Evolutionary conservation across 2,888 invertebrate species (phyloP), one percentile per base, ranked within the genome.

Genomic region (Cheilosia urbana): DNA sequence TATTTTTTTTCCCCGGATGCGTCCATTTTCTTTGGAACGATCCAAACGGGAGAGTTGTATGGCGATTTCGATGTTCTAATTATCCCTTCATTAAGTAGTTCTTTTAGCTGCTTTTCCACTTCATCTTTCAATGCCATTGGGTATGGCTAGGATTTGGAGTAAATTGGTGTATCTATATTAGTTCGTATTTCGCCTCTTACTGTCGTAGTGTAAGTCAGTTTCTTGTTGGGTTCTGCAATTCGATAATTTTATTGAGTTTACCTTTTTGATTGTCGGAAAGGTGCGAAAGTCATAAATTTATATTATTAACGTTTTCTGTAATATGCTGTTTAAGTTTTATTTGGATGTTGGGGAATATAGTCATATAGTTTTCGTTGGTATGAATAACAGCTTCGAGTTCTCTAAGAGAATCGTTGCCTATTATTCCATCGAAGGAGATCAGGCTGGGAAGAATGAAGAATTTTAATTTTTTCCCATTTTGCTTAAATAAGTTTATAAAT

Each of bases 31-130:
- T 79, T 79, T 19, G 55, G 55, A 17, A 72, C 79, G 15, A 77
- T 69, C 78, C 85, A 80, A 15, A 87, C 73, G 4, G 77, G 72
- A n/a, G 85, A 81, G 13, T 81, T 87, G 19, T 63, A 81, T 37
- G 81, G 62, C 4, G 77, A 80, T 19, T 51, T 21, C 24, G 24
- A 80, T 17, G 77, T 72, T 81, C 87, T 73, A 11, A 73, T 87
- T 7, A 78, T 71, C 11, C 66, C 60, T 27, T 87, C 73, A 2
- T 42, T 65, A 24, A 87, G 9, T 2, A 81, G 58, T 11, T 75
- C 2, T 24, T 63, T 24, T 13, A 83, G 21, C 24, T 83, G 60
- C 2, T 69, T 78, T 42, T 76, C 82, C 4, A 82, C 71, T 62
- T 79, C 82, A 2, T 62, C 55, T 27, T 76, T 76, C 4, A 87